phyloP scores from a whole-genome alignment of 2,888 invertebrate species.

The Apamea monoglypha region DNA sequence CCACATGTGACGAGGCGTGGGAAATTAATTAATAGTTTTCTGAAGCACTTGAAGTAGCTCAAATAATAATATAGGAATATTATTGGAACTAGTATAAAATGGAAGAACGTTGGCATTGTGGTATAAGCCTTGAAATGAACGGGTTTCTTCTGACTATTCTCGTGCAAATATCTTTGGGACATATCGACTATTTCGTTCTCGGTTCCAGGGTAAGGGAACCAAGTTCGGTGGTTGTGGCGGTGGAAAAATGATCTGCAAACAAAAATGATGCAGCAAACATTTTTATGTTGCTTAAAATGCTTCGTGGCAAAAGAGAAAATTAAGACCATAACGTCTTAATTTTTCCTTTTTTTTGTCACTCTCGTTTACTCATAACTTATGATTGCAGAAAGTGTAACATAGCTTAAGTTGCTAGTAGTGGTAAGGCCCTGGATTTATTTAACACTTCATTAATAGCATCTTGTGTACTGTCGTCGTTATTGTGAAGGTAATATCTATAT shows the following conservation, averaged over 20 bases:
- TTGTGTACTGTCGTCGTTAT: not conserved
- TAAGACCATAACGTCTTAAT: not conserved
- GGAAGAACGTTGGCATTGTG: conserved; percentile 72
- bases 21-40: conserved; percentile 72
- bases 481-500: not conserved
- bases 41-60: conserved; percentile 74
- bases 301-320: not conserved
- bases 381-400: not conserved
- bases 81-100: conserved; percentile 72
- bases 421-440: not conserved
- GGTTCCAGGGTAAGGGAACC: conserved; percentile 79
- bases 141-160: conserved; percentile 71
- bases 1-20: conserved; percentile 76
- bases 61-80: conserved; percentile 75
- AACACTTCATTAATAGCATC: not conserved
- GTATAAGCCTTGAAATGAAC: conserved; percentile 74
- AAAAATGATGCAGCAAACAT: not conserved
- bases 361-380: not conserved
- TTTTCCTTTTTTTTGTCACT: not conserved
- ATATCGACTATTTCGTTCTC: conserved; percentile 73
- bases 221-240: conserved; percentile 69
- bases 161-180: conserved; percentile 74
- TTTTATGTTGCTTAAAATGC: not conserved
- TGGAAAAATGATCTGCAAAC: conserved; percentile 77
- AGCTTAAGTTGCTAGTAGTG: not conserved